Percentiles rank a stretch among this genome's conserved stretches.
phyloP scores from a whole-genome alignment of 2,888 invertebrate genomes.

The Mesodorylaimus sp. region DNA sequence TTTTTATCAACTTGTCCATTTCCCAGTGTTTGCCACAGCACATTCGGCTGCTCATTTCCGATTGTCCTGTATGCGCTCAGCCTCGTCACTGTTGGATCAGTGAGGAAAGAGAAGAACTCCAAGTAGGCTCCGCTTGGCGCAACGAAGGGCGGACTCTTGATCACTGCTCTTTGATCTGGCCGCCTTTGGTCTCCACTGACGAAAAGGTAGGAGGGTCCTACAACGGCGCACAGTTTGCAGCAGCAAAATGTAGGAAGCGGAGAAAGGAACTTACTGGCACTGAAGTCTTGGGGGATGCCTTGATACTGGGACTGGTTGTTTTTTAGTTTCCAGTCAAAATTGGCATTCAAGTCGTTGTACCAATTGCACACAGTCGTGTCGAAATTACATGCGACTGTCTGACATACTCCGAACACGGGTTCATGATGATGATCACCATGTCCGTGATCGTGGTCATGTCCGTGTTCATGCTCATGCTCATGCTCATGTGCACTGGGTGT shows the following conservation, averaged over 20 bases:
- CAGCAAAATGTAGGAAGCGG: neutral
- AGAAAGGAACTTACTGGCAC: neutral
- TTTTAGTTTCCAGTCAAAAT: conserved; percentile 9
- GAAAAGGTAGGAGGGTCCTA: conserved; percentile 7
- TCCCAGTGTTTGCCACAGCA: conserved; percentile 2
- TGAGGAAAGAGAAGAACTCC: conserved; percentile 9
- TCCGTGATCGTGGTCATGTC: too few relatives aligned
- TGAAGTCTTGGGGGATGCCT: neutral
- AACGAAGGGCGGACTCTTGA: conserved; percentile 1
- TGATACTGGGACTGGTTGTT: neutral
- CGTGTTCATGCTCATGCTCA: too few relatives aligned
- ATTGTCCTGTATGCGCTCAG: too few relatives aligned
- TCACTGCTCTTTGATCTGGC: conserved; percentile 2
- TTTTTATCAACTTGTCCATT: neutral
- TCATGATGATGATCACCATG: neutral
- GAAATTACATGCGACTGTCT: conserved; percentile 6
- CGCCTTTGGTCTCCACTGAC: conserved; percentile 2
- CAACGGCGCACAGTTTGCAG: neutral
- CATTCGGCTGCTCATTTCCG: neutral
- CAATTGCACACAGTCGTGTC: conserved; percentile 3
- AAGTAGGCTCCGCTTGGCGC: conserved; percentile 5
- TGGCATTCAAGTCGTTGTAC: conserved; percentile 5
- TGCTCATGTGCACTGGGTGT: too few relatives aligned
- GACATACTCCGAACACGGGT: neutral
- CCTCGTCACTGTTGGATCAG: conserved; percentile 1